Evolutionary conservation across 2,888 invertebrate species (phyloP).

Genomic region (Andrena flavipes): DNA sequence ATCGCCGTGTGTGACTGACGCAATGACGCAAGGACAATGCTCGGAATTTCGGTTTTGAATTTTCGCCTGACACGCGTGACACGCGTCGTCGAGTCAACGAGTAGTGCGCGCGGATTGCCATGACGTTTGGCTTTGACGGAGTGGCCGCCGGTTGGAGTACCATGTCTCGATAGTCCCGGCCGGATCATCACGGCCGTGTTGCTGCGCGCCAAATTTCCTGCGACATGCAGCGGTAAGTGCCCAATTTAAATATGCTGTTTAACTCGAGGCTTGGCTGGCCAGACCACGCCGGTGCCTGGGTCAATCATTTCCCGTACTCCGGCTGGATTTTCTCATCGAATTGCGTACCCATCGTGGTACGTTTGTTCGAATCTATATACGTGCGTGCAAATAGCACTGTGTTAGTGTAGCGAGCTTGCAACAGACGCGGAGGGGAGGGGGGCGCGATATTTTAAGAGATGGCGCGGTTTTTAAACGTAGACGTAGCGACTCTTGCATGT

Average conservation of each 20-base stretch:
- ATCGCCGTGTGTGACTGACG: slow-evolving; percentile 79
- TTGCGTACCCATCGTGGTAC: no score
- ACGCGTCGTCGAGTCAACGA: slow-evolving; percentile 75
- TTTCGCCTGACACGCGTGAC: slow-evolving; percentile 78
- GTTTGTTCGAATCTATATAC: no score
- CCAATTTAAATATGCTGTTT: slow-evolving; percentile 26
- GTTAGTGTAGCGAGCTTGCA: no score
- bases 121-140: slow-evolving; percentile 82
- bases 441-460: no score
- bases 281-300: background rate
- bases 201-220: slow-evolving; percentile 68
- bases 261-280: background rate
- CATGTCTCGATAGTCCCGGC: slow-evolving; percentile 68
- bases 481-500: no score
- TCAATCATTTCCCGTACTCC: background rate
- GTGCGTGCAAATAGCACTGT: no score
- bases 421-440: no score
- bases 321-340: no score
- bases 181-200: slow-evolving; percentile 74
- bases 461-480: no score
- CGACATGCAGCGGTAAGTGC: slow-evolving; percentile 62
- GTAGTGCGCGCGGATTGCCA: slow-evolving; percentile 78
- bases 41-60: slow-evolving; percentile 83
- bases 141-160: slow-evolving; percentile 78
- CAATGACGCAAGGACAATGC: slow-evolving; percentile 82